Percentiles rank a stretch among this genome's conserved stretches.
Evolutionary conservation across 2,797 vertebrate species (phyloP).

Genomic region (Pangasius djambal): DNA sequence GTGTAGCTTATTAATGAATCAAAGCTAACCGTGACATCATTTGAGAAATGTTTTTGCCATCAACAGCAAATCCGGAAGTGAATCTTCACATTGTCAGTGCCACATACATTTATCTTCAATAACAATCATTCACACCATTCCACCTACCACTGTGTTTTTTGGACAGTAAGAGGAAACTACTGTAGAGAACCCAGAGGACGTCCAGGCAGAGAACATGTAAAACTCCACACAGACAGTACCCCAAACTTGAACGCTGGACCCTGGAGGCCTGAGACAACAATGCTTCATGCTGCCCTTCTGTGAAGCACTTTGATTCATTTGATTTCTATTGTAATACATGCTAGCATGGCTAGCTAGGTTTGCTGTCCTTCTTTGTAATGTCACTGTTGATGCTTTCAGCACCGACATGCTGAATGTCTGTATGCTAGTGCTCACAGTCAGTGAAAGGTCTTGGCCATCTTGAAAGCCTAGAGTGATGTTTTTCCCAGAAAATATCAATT

Average conservation of each 20-base stretch:
- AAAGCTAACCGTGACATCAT: background rate
- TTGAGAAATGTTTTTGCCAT: background rate
- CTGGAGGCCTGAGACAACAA: background rate
- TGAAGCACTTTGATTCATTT: background rate
- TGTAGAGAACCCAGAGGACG: background rate
- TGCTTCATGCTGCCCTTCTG: no score
- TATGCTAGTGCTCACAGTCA: no score
- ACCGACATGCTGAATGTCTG: no score
- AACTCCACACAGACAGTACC: no score
- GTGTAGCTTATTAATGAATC: background rate
- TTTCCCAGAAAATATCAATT: no score
- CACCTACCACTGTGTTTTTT: background rate
- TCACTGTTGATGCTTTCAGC: no score
- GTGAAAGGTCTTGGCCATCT: no score
- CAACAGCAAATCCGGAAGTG: background rate
- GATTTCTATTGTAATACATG: no score
- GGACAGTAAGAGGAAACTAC: background rate
- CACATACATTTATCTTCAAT: background rate
- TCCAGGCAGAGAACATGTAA: no score
- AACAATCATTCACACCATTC: background rate
- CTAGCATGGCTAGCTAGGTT: no score
- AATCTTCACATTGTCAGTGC: background rate
- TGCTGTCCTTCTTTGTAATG: no score
- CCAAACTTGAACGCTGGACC: background rate
- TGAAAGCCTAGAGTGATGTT: no score